Conservation (phyloP, 2,888 invertebrate genomes). For the Drosophila nr. perissopoda region DNA sequence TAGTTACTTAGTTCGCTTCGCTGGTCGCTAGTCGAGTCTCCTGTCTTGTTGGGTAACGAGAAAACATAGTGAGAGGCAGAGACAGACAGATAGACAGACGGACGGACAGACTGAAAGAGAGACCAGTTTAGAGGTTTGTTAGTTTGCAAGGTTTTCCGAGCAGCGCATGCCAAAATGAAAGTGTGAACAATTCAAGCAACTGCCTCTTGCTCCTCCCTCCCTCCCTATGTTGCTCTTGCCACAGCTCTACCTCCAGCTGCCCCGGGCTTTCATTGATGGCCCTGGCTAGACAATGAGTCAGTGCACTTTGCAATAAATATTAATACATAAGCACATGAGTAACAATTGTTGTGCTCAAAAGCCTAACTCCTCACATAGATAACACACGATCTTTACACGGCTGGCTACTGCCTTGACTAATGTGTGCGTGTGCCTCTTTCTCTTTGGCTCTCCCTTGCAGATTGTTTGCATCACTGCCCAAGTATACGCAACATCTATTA, state of each 20-base stretch:
- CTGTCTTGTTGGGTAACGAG: conserved; percentile 48
- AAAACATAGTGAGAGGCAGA: conserved; percentile 4
- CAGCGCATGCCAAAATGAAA: conserved; percentile 72
- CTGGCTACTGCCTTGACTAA: conserved; percentile 53
- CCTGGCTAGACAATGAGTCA: conserved; percentile 63
- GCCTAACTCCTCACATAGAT: conserved; percentile 31
- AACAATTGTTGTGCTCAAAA: conserved; percentile 36
- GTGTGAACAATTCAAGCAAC: conserved; percentile 68
- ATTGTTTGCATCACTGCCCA: conserved; percentile 93
- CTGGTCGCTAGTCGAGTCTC: conserved; percentile 28
- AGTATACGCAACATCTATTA: conserved; percentile 95
- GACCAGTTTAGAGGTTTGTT: conserved; percentile 51
- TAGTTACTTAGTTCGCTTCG: conserved; percentile 57
- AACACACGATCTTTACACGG: conserved; percentile 42
- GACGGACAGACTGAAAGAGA: not conserved
- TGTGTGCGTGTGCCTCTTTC: conserved; percentile 36
- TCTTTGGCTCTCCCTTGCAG: conserved; percentile 86
- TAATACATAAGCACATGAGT: conserved; percentile 48
- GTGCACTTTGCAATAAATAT: conserved; percentile 68
- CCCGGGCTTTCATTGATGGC: conserved; percentile 59
- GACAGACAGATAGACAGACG: not conserved
- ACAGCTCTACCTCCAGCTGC: conserved; percentile 1
- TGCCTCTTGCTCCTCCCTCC: conserved; percentile 49
- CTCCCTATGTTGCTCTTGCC: conserved; percentile 13
- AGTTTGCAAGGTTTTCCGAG: conserved; percentile 51